phyloP scores from a whole-genome alignment of 2,797 vertebrate genomes.

The Scyliorhinus canicula region DNA sequence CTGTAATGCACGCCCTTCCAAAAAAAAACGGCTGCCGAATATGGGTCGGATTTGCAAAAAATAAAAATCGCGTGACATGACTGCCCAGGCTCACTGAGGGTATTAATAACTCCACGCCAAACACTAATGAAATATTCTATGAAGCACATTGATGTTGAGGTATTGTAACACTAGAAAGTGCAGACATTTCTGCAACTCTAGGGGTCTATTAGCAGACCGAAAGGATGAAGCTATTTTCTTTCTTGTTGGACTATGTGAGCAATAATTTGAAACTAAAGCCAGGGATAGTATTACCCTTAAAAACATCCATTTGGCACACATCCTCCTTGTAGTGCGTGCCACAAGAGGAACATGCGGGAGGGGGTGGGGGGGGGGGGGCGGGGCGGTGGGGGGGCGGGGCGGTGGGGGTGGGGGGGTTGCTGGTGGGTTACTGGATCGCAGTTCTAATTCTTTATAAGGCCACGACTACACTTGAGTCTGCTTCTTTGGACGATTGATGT shows the following conservation, averaged over 20 bases:
- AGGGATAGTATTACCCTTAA: conserved; percentile 11
- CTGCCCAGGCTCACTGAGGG: background rate
- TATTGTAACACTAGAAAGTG: background rate
- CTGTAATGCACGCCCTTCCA: background rate
- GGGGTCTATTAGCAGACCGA: no score
- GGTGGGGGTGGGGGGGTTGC: no score
- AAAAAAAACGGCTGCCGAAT: background rate
- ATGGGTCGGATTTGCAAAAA: conserved; percentile 22
- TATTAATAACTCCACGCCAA: background rate
- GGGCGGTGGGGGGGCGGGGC: no score
- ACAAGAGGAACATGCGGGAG: background rate
- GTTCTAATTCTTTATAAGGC: background rate
- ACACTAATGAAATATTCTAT: background rate
- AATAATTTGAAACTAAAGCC: background rate
- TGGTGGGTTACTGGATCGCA: background rate
- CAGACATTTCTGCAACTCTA: background rate
- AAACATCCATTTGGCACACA: conserved; percentile 23
- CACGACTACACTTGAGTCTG: background rate
- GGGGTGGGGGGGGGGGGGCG: background rate
- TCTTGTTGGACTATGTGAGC: background rate
- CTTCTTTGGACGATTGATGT: background rate
- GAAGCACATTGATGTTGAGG: background rate
- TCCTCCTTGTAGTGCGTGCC: background rate
- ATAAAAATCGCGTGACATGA: background rate
- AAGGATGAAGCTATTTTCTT: background rate